These are phyloP conservation scores for Choloepus hoffmanni DNA, from an alignment of 2,113 vertebrate species.

Conservation along the genomic window DNA sequence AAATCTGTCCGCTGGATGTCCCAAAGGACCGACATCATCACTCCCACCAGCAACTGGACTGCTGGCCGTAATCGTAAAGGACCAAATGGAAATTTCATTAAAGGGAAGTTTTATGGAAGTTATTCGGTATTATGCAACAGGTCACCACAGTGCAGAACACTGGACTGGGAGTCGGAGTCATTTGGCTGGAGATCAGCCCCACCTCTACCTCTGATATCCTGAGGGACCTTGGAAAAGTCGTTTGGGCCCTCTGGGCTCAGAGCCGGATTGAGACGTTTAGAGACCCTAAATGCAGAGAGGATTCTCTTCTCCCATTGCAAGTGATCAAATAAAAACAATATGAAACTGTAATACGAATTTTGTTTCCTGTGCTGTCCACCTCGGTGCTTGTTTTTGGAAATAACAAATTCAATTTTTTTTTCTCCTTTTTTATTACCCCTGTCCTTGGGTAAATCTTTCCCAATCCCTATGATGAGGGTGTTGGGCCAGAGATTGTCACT, in stretches of 20 bases:
- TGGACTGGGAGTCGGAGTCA: background rate
- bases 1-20: conserved; percentile 36
- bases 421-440: background rate
- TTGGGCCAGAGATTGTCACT: background rate
- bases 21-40: conserved; percentile 48
- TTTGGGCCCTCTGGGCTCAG: background rate
- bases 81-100: conserved; percentile 72
- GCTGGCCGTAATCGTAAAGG: conserved; percentile 32
- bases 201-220: background rate
- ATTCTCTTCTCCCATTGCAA: background rate
- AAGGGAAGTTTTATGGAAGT: conserved; percentile 48
- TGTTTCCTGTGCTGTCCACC: conserved; percentile 54
- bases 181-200: background rate
- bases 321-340: conserved; percentile 50
- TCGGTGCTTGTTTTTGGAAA: conserved; percentile 11
- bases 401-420: background rate
- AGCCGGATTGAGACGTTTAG: background rate
- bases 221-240: background rate
- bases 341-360: conserved; percentile 53
- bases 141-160: conserved; percentile 48
- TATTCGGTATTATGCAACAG: conserved; percentile 68
- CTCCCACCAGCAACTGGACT: conserved; percentile 18
- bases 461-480: background rate
- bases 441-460: background rate
- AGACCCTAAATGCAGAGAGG: background rate